Evolutionary conservation across 2,888 invertebrate genomes (phyloP).

Genomic region (Drosophila hawaiiensis): DNA sequence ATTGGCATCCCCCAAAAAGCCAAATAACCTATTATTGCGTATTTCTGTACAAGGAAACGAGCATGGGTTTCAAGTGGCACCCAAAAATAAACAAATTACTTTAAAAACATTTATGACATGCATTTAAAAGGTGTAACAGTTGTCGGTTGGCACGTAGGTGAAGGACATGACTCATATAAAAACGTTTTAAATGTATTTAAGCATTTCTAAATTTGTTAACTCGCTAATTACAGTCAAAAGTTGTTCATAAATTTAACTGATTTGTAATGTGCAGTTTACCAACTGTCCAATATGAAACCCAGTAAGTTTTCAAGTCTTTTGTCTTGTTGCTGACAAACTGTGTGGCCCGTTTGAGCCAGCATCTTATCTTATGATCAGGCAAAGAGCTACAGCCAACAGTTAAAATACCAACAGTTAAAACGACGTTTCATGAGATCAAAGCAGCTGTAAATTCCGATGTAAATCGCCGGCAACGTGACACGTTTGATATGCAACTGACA

Average conservation of each 20-base stretch:
- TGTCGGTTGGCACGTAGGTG: slow-evolving; percentile 52
- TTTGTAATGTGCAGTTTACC: background rate
- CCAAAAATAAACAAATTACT: slow-evolving; percentile 41
- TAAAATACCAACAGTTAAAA: slow-evolving; percentile 34
- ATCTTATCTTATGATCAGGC: slow-evolving; percentile 57
- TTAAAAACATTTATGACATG: slow-evolving; percentile 44
- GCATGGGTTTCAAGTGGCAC: slow-evolving; percentile 42
- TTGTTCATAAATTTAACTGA: background rate
- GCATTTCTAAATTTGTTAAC: background rate
- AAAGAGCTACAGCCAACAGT: slow-evolving; percentile 4
- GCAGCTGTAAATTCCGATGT: slow-evolving; percentile 36
- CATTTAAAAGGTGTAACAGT: slow-evolving; percentile 49
- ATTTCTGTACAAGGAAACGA: background rate
- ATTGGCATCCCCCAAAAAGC: slow-evolving; percentile 53
- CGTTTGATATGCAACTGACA: slow-evolving; percentile 65
- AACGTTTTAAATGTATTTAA: background rate
- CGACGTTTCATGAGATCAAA: slow-evolving; percentile 36
- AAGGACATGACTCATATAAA: slow-evolving; percentile 55
- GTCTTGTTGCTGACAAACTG: slow-evolving; percentile 18
- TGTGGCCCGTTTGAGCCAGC: slow-evolving; percentile 32
- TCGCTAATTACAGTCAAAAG: background rate
- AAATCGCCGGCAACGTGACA: slow-evolving; percentile 43
- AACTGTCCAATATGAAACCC: slow-evolving; percentile 6
- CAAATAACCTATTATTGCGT: slow-evolving; percentile 9
- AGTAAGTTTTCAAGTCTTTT: slow-evolving; percentile 50